A percentile compares a stretch with the other conserved stretches of the same genome.
phyloP scores from a whole-genome alignment of 2,113 vertebrate species.

The Atlantisia rogersi region DNA sequence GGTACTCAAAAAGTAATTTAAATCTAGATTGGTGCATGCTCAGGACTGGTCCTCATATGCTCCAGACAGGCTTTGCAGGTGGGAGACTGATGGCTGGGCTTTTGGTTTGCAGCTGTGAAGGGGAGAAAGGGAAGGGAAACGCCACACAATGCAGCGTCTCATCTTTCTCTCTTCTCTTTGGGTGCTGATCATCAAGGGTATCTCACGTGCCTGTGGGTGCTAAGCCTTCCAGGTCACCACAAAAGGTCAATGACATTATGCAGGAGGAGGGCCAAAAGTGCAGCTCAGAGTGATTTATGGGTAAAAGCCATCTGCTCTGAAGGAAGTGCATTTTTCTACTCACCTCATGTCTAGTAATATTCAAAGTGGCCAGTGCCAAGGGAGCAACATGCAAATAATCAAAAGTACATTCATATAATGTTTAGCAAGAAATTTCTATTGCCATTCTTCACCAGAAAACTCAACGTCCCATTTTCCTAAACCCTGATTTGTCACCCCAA shows the following conservation, averaged over 20 bases:
- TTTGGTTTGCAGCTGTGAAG: not conserved
- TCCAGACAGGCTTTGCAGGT: not conserved
- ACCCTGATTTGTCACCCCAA: not conserved
- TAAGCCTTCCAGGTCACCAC: not conserved
- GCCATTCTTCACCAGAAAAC: not conserved
- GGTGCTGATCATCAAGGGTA: not conserved
- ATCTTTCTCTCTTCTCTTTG: not conserved
- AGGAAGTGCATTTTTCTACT: not conserved
- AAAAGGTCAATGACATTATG: fast-evolving
- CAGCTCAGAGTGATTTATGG: not conserved
- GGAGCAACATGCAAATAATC: not conserved
- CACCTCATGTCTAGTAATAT: not conserved
- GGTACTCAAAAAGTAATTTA: not conserved
- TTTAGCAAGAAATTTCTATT: not conserved
- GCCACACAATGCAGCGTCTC: not conserved
- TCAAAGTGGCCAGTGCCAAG: not conserved
- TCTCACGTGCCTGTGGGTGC: fast-evolving
- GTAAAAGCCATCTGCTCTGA: not conserved
- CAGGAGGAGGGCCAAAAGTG: not conserved
- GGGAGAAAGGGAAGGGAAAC: fast-evolving
- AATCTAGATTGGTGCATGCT: not conserved
- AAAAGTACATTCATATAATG: not conserved
- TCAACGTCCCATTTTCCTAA: not conserved
- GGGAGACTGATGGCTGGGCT: not conserved
- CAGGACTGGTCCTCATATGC: not conserved